Evolutionary conservation across 2,888 invertebrate genomes (phyloP), one percentile per base, ranked within the genome.

Genomic region (Shargacucullia verbasci): DNA sequence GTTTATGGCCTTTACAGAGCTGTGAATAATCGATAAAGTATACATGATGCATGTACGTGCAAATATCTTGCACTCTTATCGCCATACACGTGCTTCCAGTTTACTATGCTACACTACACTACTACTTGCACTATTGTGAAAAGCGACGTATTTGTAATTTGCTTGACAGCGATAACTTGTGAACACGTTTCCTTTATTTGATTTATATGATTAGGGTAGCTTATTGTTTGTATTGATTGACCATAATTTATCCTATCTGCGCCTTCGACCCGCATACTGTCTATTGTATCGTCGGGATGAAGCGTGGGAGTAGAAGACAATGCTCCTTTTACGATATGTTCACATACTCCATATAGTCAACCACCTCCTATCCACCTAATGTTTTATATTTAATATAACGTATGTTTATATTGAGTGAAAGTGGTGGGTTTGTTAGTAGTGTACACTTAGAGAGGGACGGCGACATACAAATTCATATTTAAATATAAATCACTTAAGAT

Each of bases 1-100:
- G 81, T 80, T 83, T 78, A 82, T 79, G 73, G 79, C 78, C 73
- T 81, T 80, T 76, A 73, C 79, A 79, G 62, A 82, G 81, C 82
- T 81, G 81, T 85, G 81, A 78, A 86, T 83, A 88, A 88, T 88
- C 83, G 78, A 82, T 83, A 81, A 79, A 65, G 56, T 70, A 54
- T 68, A 73, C 57, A 77, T 74, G 78, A 76, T 75, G 67, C 65
- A 74, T 79, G 71, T 78, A 78, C 79, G 72, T 76, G 78, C 73
- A 74, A 73, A 74, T 77, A 71, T 72, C 75, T 76, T 80, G 77
- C 74, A 73, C 73, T 78, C 79, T 88, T 88, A 88, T 90, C 87
- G 72, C 68, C 60, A 64, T 87, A 86, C 90, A 90, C 89, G 89
- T 89, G 88, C 81, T 83, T 65, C 49, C 56, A 73, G 76, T 86